A percentile compares a stretch with the other conserved stretches of the same genome.
Evolutionary conservation across 2,113 vertebrate genomes (phyloP).

Genomic region (Corythornis cristatus): DNA sequence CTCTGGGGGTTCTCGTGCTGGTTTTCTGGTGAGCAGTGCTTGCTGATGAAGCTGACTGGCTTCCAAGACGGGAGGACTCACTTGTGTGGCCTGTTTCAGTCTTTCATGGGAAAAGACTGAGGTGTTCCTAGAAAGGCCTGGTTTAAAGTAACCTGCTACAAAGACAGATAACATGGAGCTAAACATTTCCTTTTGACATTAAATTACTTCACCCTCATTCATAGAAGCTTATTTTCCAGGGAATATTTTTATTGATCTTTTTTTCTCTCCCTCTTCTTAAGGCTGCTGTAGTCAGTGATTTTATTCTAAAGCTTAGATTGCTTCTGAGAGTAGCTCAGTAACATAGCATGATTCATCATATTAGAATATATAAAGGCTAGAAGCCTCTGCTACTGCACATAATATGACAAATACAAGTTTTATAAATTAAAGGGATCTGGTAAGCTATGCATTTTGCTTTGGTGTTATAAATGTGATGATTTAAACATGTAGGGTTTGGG

Average conservation of each 20-base stretch:
- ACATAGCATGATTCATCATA: not conserved
- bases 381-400: not conserved
- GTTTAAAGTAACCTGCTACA: not conserved
- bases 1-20: not conserved
- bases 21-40: not conserved
- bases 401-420: not conserved
- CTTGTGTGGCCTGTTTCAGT: not conserved
- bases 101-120: not conserved
- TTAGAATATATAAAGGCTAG: not conserved
- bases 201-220: not conserved
- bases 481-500: not conserved
- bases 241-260: conserved; percentile 13
- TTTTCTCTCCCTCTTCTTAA: not conserved
- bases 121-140: not conserved
- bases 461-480: not conserved
- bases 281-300: conserved; percentile 28
- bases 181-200: not conserved
- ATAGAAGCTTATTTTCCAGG: not conserved
- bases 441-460: not conserved
- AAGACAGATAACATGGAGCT: not conserved
- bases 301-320: not conserved
- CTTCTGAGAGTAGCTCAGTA: not conserved
- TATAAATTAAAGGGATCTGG: not conserved
- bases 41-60: not conserved
- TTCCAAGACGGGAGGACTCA: fast-evolving